Base-by-base conservation (phyloP, 1,140 invertebrate species). In the Akabosia matsudoensis region DNA sequence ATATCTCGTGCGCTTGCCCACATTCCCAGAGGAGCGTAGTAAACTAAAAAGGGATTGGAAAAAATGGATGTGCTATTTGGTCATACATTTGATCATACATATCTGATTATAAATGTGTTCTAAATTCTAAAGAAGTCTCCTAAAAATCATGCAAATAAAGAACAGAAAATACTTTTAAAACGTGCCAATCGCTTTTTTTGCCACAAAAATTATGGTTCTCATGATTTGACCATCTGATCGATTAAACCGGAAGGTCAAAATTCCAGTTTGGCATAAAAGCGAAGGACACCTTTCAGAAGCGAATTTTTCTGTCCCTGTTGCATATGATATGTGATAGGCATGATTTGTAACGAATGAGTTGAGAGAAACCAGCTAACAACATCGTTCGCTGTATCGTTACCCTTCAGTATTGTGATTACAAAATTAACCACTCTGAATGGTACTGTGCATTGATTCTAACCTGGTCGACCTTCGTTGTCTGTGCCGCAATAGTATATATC, bases 381-480 rank as follows among this genome's bases (percentile, higher is more conserved):
- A n/a, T 45, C 37, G 37, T 45, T 18, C 18, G 37, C 37, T 10
- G 37, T 45, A 45, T n/a, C 37, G 18, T 45, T 7, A 45, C 18
- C 37, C 18, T 18, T 45, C 18, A 45, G 7, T 10, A 45, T n/a
- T n/a, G n/a, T n/a, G n/a, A 45, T 7, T 45, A 45, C 18, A 45
- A 45, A 45, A 10, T 45, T 45, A 18, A 18, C 37, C 7, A 45
- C 37, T 45, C 37, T 45, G 37, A 45, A 45, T 10, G 37, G 7
- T 45, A 18, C 37, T 18, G 18, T 45, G 37, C 37, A 67, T 67
- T 28, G 4, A 51, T 33, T 16, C n/a, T 22, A 28, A 77, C 76
- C 76, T 77, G 73, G 73, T 74, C 76, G 56, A 30, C 64, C 64
- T 74, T 77, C 76, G 22, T 30, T n/a, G 24, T 77, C 76, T 16